phyloP scores from a whole-genome alignment of 2,888 invertebrate genomes.

The Brachyptera risi region DNA sequence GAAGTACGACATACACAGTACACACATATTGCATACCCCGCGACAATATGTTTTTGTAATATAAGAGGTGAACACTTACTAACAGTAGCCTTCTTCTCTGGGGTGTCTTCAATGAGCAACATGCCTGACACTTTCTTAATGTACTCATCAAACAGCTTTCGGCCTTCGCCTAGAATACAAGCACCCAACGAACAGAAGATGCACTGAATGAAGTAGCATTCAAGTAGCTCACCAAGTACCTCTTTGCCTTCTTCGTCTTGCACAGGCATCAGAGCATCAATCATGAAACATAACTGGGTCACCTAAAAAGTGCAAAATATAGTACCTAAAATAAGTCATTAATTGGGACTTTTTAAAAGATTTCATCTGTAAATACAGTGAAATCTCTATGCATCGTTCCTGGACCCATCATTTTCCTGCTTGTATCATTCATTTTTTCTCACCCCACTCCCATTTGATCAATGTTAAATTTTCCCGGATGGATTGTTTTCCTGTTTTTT shows the following conservation, averaged over 20 bases:
- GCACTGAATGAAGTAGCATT: slow-evolving; percentile 68
- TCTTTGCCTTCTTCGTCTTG: slow-evolving; percentile 34
- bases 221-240: slow-evolving; percentile 55
- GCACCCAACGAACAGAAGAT: slow-evolving; percentile 86
- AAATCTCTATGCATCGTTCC: too few species aligned
- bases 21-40: too few species aligned
- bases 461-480: too few species aligned
- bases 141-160: slow-evolving; percentile 71
- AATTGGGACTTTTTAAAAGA: too few species aligned
- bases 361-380: too few species aligned
- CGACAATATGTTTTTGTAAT: not conserved
- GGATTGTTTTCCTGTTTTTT: too few species aligned
- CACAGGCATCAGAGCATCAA: slow-evolving; percentile 60
- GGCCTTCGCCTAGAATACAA: slow-evolving; percentile 62
- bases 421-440: too few species aligned
- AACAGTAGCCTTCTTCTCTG: slow-evolving; percentile 54
- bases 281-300: slow-evolving; percentile 74
- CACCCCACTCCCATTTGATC: too few species aligned
- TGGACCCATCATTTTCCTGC: too few species aligned
- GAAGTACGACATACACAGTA: too few species aligned
- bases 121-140: slow-evolving; percentile 71
- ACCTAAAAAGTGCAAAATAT: slow-evolving; percentile 49
- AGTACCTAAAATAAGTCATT: not conserved
- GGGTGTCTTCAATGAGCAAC: slow-evolving; percentile 62
- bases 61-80: not conserved